These are phyloP conservation scores for Lepisosteus oculatus DNA, from an alignment of 2,113 vertebrate species.

Conservation along the genomic window DNA sequence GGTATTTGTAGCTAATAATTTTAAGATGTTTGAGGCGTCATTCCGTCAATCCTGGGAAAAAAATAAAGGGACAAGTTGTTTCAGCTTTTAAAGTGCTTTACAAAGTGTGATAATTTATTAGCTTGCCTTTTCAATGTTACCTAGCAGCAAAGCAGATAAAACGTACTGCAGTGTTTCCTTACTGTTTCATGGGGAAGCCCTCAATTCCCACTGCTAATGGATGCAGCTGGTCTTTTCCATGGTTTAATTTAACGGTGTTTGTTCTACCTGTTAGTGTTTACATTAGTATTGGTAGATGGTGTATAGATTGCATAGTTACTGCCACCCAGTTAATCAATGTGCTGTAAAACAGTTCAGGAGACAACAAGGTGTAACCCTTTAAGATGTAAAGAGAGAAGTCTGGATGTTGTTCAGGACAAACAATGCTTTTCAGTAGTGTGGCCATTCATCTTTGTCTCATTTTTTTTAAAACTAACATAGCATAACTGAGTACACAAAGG, in stretches of 20 bases:
- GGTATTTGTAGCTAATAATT: slow-evolving; percentile 6
- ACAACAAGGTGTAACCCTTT: no score
- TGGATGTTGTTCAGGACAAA: background rate
- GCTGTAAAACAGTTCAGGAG: no score
- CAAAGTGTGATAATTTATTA: slow-evolving; percentile 45
- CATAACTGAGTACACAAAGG: no score
- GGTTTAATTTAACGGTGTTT: background rate
- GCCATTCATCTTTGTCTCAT: no score
- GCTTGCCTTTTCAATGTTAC: slow-evolving; percentile 48
- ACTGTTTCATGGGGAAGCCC: slow-evolving; percentile 23
- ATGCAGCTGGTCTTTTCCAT: slow-evolving; percentile 1
- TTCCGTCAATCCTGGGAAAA: slow-evolving; percentile 1
- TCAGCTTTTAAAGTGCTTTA: slow-evolving; percentile 13
- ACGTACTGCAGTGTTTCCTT: slow-evolving; percentile 36
- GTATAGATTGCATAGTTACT: no score
- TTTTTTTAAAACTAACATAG: no score
- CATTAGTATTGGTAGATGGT: no score
- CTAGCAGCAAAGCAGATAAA: slow-evolving; percentile 46
- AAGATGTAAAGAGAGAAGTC: background rate
- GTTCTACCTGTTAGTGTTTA: no score
- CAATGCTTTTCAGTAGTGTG: background rate
- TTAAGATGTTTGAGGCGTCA: background rate
- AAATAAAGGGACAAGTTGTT: slow-evolving; percentile 20
- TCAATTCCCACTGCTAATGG: slow-evolving; percentile 8
- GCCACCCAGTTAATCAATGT: background rate